Evolutionary conservation across 2,113 vertebrate genomes (phyloP), one percentile per base, ranked within the genome.

Genomic region (Tenebrosternarchus preto): DNA sequence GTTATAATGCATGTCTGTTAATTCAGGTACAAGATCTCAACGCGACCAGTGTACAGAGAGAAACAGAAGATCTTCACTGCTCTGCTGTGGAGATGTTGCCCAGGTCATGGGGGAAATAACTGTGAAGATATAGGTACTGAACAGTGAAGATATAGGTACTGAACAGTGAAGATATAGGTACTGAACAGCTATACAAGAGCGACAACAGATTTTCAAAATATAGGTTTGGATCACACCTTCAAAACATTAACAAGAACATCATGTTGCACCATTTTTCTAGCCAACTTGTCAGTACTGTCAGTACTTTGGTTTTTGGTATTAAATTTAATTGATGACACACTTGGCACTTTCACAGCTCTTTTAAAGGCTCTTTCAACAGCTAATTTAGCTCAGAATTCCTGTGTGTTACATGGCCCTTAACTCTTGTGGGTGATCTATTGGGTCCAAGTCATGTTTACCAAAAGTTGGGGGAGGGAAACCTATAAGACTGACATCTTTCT

Each of bases 41-140:
- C 88, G 29, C 94, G 93, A 76, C 95, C 94, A 0, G 72, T 94
- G 55, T 98, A 97, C 86, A 92, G 89, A 76, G 87, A 95, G 82
- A 92, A 91, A 88, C 91, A 95, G 87, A 93, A 92, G 86, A 88
- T 93, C 29, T 0, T 91, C 75, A 92, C 91, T 1, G 83, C 90
- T 5, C 82, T 95, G 81, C 89, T 92, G 69, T 97, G 96, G 97
- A 92, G 90, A 76, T 98, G 97, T 86, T 99, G 97, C 77, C 93
- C 93, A 0, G 97, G 96, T 68, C 93, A 95, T 73, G 53, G 25
- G 1, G 97, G 96, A 73, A 57, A 89, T 0, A 88, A 94, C 84
- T 99, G 97, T 84, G 91, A 96, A 66, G 83, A 94, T 25, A 84
- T 11, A 16, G 95, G 97, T 96, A 93, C 5, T 25, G 20, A 63